These are phyloP conservation scores for Cataglyphis cursor DNA, from an alignment of 2,888 invertebrate species.

Conservation along the genomic window DNA sequence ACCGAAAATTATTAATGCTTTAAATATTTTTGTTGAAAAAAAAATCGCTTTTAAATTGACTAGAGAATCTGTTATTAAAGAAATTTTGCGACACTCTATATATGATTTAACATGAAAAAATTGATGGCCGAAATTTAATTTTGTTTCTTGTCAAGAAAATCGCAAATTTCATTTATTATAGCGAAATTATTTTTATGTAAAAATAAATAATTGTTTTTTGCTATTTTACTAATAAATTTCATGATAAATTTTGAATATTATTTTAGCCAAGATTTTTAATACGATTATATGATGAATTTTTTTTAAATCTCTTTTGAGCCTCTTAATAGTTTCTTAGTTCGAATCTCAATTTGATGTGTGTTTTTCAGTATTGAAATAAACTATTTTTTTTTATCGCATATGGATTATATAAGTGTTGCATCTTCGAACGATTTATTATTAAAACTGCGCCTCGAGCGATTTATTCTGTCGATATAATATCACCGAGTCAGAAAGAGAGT, in stretches of 20 bases:
- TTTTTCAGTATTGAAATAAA: not conserved
- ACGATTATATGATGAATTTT: not conserved
- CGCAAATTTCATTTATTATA: not conserved
- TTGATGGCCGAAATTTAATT: not conserved
- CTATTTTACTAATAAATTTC: not conserved
- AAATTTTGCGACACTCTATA: not conserved
- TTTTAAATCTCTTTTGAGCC: too few relatives aligned
- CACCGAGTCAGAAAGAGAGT: not conserved
- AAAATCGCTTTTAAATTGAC: not conserved
- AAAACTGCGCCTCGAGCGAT: conserved; percentile 13
- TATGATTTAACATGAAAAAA: not conserved
- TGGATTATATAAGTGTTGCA: conserved; percentile 1
- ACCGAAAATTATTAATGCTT: not conserved
- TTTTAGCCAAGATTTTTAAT: not conserved
- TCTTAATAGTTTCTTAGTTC: not conserved
- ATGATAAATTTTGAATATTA: not conserved
- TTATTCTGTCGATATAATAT: conserved; percentile 21
- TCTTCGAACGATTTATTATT: conserved; percentile 24
- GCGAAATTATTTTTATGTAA: not conserved
- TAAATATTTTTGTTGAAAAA: not conserved
- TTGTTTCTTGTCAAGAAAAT: not conserved
- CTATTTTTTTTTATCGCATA: not conserved
- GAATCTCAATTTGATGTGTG: not conserved
- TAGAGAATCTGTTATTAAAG: not conserved
- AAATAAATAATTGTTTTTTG: not conserved